These are phyloP conservation scores for Mus spretus DNA, from an alignment of 2,797 vertebrate genomes.

Conservation along the genomic window DNA sequence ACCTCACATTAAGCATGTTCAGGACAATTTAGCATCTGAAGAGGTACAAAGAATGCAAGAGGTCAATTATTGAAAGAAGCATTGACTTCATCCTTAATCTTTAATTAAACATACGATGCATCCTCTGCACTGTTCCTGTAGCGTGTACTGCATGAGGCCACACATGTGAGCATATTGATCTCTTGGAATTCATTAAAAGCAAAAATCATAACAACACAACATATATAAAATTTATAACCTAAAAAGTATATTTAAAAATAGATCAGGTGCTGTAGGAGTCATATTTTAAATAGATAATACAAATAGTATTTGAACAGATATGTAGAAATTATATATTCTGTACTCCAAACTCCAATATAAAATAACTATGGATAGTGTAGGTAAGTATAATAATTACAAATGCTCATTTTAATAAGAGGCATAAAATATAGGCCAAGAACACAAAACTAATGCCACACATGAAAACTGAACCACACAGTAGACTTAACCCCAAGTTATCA, in stretches of 20 bases:
- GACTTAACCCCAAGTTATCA: background rate
- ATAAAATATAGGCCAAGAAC: background rate
- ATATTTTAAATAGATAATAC: background rate
- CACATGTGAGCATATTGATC: background rate
- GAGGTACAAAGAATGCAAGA: background rate
- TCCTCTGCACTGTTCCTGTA: background rate
- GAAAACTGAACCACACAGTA: background rate
- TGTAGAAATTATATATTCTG: background rate
- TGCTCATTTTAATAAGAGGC: background rate
- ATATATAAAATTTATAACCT: background rate
- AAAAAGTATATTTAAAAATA: background rate
- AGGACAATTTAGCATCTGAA: background rate
- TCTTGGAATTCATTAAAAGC: background rate
- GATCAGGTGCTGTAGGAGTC: background rate
- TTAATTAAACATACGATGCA: background rate
- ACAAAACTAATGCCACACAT: background rate
- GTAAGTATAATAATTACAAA: background rate
- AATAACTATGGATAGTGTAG: background rate
- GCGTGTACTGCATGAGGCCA: background rate
- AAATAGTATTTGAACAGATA: background rate
- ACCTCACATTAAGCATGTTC: background rate
- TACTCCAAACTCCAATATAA: background rate
- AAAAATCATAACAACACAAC: background rate
- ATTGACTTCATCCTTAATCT: background rate
- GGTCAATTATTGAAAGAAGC: background rate